phyloP scores from a whole-genome alignment of 2,797 vertebrate species.

The Chaetophractus vellerosus region DNA sequence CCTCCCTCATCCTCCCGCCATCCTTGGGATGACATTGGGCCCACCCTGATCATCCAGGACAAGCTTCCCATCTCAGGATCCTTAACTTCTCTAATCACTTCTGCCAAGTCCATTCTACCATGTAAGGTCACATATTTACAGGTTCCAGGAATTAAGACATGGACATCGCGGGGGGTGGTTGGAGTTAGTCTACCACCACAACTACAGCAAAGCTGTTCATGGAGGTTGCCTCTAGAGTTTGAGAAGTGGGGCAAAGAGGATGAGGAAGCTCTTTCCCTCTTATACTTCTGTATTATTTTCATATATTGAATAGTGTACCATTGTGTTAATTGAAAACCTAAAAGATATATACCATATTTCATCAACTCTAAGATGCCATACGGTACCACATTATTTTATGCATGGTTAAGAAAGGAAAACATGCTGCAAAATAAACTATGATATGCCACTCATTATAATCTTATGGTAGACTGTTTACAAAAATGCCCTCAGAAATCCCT shows the following conservation, averaged over 20 bases:
- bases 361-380: conserved; percentile 33
- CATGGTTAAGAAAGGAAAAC: conserved; percentile 17
- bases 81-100: neutral
- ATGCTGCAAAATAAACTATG: neutral
- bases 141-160: neutral
- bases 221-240: neutral
- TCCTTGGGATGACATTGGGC: neutral
- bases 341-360: neutral
- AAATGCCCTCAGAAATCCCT: conserved; percentile 4
- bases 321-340: conserved; percentile 23
- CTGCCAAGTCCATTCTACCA: neutral
- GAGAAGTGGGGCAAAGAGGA: neutral
- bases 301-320: neutral
- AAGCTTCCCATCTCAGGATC: neutral
- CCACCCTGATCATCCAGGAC: neutral
- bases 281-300: neutral
- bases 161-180: neutral
- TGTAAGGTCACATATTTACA: neutral
- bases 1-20: neutral
- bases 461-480: neutral
- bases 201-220: neutral
- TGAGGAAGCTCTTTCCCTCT: neutral
- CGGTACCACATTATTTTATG: neutral
- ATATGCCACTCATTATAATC: neutral
- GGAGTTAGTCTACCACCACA: neutral